Conservation (phyloP, 1,140 invertebrate species). For the Caenorhabditis tropicalis region DNA sequence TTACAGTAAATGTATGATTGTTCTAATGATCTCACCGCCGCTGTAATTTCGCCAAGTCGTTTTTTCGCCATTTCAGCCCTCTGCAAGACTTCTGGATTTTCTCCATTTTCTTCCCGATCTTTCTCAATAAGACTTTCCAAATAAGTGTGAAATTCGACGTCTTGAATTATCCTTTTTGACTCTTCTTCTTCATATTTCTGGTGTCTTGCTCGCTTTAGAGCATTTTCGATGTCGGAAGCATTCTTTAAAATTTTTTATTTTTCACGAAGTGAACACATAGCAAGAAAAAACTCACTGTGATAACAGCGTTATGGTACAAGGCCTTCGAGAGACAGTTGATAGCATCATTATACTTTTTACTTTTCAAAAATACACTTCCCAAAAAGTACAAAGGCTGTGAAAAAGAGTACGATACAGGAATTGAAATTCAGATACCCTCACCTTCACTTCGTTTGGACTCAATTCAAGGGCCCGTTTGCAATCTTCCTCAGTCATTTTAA, state of each 20-base stretch:
- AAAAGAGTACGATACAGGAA: neutral
- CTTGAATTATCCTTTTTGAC: neutral
- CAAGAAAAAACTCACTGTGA: neutral
- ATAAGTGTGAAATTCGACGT: conserved; percentile 16
- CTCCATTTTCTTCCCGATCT: neutral
- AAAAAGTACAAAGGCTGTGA: neutral
- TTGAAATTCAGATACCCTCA: neutral
- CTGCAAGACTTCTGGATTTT: neutral
- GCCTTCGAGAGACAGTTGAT: conserved; percentile 15
- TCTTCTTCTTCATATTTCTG: conserved; percentile 31
- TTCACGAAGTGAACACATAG: too few species aligned
- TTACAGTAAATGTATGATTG: neutral
- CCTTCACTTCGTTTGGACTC: conserved; percentile 17
- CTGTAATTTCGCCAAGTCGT: neutral
- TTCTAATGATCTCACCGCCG: too few species aligned
- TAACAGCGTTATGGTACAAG: neutral
- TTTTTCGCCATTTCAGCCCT: conserved; percentile 14
- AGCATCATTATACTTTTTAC: neutral
- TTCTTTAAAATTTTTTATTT: too few species aligned
- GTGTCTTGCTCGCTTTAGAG: neutral
- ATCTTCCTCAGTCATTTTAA: conserved; percentile 25
- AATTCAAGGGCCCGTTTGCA: conserved; percentile 1
- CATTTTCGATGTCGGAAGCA: conserved; percentile 8
- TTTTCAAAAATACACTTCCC: conserved; percentile 20
- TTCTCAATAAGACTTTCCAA: conserved; percentile 1